Base-by-base conservation (phyloP, 2,888 invertebrate genomes). In the Pyrrhopygopsis socrates region DNA sequence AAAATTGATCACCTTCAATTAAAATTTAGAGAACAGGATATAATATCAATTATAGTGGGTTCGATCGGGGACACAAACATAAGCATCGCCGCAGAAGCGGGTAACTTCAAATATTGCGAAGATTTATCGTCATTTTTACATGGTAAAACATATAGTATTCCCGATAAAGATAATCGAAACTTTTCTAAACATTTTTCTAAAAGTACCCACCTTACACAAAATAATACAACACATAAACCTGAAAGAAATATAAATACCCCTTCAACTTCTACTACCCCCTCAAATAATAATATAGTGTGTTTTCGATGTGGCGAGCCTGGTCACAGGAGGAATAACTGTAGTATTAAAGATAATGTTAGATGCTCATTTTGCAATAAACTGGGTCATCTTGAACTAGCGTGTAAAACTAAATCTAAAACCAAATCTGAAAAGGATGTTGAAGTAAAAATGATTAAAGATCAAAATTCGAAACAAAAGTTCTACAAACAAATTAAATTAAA, bases 11-110 rank as follows among this genome's bases (percentile, higher is more conserved):
- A 80, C 22, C 79, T 93, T 45, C 80, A 77, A n/a, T 68, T 93
- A 83, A 54, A 30, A 18, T 93, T 93, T 68, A 67, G 29, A n/a
- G 91, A 92, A 67, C 83, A 79, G 18, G 93, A 93, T 74, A 87
- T 93, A 15, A 90, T 92, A 24, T 92, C 92, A 0, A 83, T 92
- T 27, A 91, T 92, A n/a, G 91, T 92, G 8, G 93, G 92, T 0
- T 79, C 85, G 22, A 91, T 93, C 2, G 91, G 91, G 13, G 92
- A 93, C 71, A 58, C 15, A 54, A 91, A 89, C 65, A 89, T 93
- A n/a, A 89, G 81, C 29, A 84, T 84, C 11, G 90, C 91, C 8
- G 91, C 88, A 0, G 90, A 93, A 68, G 89, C 91, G 0, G 90
- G 92, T 38, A 92, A 68, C 82, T 92, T 93, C 50, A 80, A 63